Percentiles rank a stretch among this genome's conserved stretches.
phyloP scores from a whole-genome alignment of 92 coral and sea anemone genomes.

The Paramuricea clavata region DNA sequence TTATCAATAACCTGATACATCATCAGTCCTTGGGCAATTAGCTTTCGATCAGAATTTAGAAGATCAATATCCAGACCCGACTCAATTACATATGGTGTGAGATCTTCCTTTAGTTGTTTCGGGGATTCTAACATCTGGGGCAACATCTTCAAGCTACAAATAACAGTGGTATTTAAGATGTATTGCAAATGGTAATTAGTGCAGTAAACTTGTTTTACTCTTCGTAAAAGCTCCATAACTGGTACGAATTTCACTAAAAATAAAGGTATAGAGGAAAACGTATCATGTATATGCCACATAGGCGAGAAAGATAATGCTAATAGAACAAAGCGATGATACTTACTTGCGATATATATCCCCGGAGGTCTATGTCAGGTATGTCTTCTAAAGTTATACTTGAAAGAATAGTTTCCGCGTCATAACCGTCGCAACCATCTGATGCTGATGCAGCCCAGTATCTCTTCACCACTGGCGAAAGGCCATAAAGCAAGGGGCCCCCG shows the following conservation, averaged over 20 bases:
- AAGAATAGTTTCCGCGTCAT: slow-evolving; percentile 25
- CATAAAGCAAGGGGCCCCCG: slow-evolving; percentile 57
- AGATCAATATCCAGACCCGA: slow-evolving; percentile 43
- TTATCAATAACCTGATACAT: slow-evolving; percentile 59
- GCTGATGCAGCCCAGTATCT: slow-evolving; percentile 36
- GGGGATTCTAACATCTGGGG: slow-evolving; percentile 46
- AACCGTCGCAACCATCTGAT: background rate
- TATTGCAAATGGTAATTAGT: background rate
- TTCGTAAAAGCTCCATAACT: background rate
- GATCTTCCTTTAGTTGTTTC: slow-evolving; percentile 44
- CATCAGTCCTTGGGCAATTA: slow-evolving; percentile 53
- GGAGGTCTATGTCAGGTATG: slow-evolving; percentile 47
- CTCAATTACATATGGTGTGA: slow-evolving; percentile 58
- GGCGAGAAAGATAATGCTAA: background rate
- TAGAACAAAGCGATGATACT: background rate
- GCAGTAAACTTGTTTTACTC: background rate
- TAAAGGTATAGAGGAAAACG: too few species aligned
- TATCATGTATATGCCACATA: background rate
- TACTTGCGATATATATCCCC: slow-evolving; percentile 45
- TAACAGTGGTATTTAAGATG: too few species aligned
- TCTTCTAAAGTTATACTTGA: slow-evolving; percentile 50
- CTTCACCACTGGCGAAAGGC: slow-evolving; percentile 52
- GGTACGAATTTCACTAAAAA: too few species aligned
- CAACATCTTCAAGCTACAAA: slow-evolving; percentile 56
- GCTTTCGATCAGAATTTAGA: slow-evolving; percentile 45